Evolutionary conservation across 2,888 invertebrate species (phyloP).

Genomic region (Tinea semifulvella): DNA sequence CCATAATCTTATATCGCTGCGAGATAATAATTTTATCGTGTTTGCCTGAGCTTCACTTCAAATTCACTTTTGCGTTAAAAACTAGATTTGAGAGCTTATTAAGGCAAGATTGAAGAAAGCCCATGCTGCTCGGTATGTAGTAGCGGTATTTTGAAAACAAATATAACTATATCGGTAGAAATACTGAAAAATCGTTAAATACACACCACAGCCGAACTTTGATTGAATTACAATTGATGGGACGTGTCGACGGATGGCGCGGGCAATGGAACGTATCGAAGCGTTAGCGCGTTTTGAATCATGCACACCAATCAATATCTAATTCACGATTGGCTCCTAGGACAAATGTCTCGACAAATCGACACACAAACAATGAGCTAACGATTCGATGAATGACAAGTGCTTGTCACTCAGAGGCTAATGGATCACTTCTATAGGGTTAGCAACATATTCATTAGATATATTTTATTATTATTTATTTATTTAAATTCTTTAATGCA

Average conservation of each 20-base stretch:
- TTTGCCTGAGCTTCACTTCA: no score
- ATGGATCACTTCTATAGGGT: no score
- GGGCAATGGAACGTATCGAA: constrained; percentile 34
- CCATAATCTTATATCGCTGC: no score
- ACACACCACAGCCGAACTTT: constrained; percentile 41
- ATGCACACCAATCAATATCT: constrained; percentile 24
- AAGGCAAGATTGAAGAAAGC: no score
- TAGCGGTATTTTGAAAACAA: no score
- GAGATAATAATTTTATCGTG: no score
- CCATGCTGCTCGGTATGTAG: no score
- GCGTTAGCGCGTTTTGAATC: constrained; percentile 23
- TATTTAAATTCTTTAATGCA: no score
- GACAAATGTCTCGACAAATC: constrained; percentile 43
- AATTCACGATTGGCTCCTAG: constrained; percentile 48
- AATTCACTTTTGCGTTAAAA: no score
- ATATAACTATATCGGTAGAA: background rate
- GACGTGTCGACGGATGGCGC: constrained; percentile 48
- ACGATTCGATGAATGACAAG: constrained; percentile 63
- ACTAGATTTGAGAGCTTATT: no score
- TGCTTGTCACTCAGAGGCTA: constrained; percentile 35
- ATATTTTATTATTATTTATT: no score
- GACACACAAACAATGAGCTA: constrained; percentile 56
- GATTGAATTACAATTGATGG: constrained; percentile 49
- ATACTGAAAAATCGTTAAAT: constrained; percentile 33
- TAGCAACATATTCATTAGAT: no score